Evolutionary conservation across 2,113 vertebrate genomes (phyloP).

Genomic region (Dasyurus viverrinus): DNA sequence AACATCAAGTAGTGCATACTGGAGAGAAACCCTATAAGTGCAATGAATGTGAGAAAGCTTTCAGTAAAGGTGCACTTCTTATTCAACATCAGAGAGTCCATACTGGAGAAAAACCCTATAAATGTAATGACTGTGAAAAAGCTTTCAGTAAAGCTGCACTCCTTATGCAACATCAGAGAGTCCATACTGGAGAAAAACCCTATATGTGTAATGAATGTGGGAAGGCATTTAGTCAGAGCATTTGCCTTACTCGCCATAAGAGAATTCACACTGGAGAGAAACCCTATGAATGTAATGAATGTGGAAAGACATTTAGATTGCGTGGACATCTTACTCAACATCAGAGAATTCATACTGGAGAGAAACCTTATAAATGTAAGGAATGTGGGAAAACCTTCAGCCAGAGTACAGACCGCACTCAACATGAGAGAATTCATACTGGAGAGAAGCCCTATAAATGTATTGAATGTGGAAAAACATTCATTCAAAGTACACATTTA

Average conservation of each 20-base stretch:
- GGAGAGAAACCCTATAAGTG: not conserved
- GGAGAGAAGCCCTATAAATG: not conserved
- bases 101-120: not conserved
- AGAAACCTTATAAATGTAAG: not conserved
- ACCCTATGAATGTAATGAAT: not conserved
- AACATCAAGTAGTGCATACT: not conserved
- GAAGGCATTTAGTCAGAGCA: not conserved
- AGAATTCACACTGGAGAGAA: not conserved
- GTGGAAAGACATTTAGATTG: not conserved
- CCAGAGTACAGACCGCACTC: not conserved
- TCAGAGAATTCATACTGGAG: not conserved
- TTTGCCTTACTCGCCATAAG: not conserved
- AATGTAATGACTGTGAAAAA: not conserved
- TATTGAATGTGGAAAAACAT: not conserved
- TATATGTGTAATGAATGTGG: not conserved
- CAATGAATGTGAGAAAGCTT: not conserved
- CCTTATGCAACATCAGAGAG: not conserved
- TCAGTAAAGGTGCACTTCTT: not conserved
- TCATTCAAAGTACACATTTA: constrained; percentile 1
- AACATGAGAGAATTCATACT: not conserved
- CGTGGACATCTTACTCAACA: not conserved
- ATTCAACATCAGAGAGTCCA: not conserved
- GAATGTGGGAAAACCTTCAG: not conserved
- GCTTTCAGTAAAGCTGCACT: not conserved
- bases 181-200: not conserved